Evolutionary conservation across 2,888 invertebrate species (phyloP).

Genomic region (Parnassius mnemosyne): DNA sequence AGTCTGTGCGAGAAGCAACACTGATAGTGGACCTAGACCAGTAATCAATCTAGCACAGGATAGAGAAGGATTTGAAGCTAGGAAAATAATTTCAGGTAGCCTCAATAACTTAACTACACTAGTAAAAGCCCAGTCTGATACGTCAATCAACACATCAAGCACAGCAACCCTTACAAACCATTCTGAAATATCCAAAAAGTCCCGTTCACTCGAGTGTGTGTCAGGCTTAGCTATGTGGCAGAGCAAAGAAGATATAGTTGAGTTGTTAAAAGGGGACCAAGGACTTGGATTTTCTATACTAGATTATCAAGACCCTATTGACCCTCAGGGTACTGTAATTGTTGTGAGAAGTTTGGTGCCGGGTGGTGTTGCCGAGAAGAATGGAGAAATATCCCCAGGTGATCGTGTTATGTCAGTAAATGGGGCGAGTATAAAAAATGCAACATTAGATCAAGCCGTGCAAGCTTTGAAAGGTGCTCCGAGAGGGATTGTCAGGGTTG

Average conservation of each 20-base stretch:
- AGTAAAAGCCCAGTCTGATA: conserved; percentile 97
- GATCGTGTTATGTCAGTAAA: conserved; percentile 96
- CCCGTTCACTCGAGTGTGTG: conserved; percentile 96
- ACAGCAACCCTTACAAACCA: conserved; percentile 89
- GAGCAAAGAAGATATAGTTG: conserved; percentile 94
- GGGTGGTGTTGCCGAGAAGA: conserved; percentile 97
- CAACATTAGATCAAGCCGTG: conserved; percentile 96
- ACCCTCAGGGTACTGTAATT: conserved; percentile 96
- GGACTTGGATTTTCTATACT: conserved; percentile 99
- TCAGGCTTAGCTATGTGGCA: conserved; percentile 99
- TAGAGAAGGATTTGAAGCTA: conserved; percentile 88
- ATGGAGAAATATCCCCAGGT: conserved; percentile 96
- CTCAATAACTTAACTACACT: conserved; percentile 90
- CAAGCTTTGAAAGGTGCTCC: conserved; percentile 97
- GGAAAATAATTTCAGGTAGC: conserved; percentile 92
- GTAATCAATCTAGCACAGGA: conserved; percentile 90
- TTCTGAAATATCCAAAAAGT: conserved; percentile 84
- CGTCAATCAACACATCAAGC: conserved; percentile 93
- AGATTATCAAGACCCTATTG: conserved; percentile 98
- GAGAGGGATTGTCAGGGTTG: conserved; percentile 93
- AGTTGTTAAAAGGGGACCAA: conserved; percentile 95
- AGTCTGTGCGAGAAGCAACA: conserved; percentile 90
- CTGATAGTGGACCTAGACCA: conserved; percentile 84
- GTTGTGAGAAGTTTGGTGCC: conserved; percentile 98
- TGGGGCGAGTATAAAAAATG: conserved; percentile 93